Evolutionary conservation across 2,113 vertebrate species (phyloP).

Genomic region (Eudyptes chrysolophus): DNA sequence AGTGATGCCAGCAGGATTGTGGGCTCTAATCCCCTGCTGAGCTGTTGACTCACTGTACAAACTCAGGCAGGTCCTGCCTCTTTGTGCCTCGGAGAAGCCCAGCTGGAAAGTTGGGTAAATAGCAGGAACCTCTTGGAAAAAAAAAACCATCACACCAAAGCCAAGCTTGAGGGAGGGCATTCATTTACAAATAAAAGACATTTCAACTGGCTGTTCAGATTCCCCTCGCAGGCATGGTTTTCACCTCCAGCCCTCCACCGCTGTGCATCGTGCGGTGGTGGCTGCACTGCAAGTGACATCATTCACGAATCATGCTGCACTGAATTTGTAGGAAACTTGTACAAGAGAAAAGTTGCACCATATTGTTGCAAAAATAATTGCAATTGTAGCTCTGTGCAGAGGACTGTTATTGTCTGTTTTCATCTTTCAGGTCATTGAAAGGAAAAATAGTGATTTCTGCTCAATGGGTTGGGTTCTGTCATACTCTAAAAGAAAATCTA

Average conservation of each 20-base stretch:
- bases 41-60: conserved; percentile 63
- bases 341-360: background rate
- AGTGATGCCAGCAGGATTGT: conserved; percentile 35
- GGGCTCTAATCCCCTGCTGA: conserved; percentile 59
- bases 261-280: background rate
- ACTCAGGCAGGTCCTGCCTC: conserved; percentile 35
- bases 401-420: background rate
- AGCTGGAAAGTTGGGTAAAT: conserved; percentile 55
- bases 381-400: background rate
- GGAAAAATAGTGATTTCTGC: background rate
- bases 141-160: background rate
- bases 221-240: background rate
- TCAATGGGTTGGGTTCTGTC: background rate
- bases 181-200: background rate
- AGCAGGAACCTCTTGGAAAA: conserved; percentile 3
- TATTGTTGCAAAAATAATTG: background rate
- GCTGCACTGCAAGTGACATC: background rate
- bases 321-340: background rate
- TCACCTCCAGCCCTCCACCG: background rate
- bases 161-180: background rate
- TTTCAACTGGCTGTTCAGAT: background rate
- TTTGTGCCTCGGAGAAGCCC: conserved; percentile 13
- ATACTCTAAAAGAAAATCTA: background rate
- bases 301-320: fast-evolving
- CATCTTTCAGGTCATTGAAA: background rate